Evolutionary conservation across 2,797 vertebrate species (phyloP).

Genomic region (Myiotriccus ornatus): DNA sequence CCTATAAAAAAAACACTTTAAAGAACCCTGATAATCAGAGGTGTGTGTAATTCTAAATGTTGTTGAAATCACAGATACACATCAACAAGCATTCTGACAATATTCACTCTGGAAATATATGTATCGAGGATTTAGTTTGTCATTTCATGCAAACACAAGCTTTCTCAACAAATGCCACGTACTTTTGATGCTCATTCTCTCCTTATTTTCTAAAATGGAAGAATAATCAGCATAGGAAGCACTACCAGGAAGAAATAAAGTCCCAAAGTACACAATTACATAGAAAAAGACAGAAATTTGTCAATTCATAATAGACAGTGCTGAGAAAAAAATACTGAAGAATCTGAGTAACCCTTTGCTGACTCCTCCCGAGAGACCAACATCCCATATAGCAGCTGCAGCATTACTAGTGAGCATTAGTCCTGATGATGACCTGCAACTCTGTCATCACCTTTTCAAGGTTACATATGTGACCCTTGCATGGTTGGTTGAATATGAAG

Average conservation of each 20-base stretch:
- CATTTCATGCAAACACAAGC: not conserved
- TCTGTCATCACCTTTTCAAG: conserved; percentile 61
- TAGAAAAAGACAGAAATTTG: conserved; percentile 12
- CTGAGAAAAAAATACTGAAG: not conserved
- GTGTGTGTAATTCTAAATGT: not conserved
- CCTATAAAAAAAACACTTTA: not conserved
- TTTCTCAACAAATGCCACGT: not conserved
- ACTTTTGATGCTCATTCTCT: not conserved
- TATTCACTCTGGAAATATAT: not conserved
- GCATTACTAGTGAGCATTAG: not conserved
- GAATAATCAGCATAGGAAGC: conserved; percentile 24
- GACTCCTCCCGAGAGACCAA: conserved; percentile 8
- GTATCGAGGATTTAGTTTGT: not conserved
- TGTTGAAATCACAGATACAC: not conserved
- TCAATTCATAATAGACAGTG: conserved; percentile 25
- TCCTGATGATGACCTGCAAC: conserved; percentile 47
- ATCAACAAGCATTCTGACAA: not conserved
- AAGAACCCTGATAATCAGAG: not conserved
- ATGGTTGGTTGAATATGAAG: conserved; percentile 38
- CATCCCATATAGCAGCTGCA: conserved; percentile 30
- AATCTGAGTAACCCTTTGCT: conserved; percentile 39
- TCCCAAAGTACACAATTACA: conserved; percentile 57
- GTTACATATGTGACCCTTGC: conserved; percentile 50
- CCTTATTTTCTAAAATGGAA: not conserved
- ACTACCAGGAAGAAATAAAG: conserved; percentile 22